phyloP scores from a whole-genome alignment of 2,888 invertebrate species.

The Drosophila birchii region DNA sequence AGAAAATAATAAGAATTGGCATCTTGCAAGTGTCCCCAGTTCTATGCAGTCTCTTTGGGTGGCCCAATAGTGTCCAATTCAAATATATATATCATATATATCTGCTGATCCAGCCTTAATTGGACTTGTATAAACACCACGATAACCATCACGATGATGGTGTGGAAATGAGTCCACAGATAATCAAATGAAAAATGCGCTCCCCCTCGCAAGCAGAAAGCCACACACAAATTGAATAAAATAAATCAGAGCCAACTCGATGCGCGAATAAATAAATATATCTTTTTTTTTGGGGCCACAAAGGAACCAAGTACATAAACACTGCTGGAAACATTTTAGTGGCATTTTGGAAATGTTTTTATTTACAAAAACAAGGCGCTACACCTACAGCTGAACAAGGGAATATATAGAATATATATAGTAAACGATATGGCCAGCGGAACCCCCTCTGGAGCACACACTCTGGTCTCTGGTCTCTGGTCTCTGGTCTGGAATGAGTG shows the following conservation, averaged over 20 bases:
- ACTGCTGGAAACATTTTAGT: conserved; percentile 45
- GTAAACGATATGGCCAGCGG: background rate
- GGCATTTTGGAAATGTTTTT: conserved; percentile 48
- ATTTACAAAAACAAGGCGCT: conserved; percentile 43
- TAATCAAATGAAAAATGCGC: conserved; percentile 58
- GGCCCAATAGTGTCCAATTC: conserved; percentile 64
- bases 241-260: conserved; percentile 77
- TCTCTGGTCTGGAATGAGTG: conserved; percentile 38
- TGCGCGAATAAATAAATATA: conserved; percentile 61
- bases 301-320: conserved; percentile 13
- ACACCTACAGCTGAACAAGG: background rate
- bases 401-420: background rate
- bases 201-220: conserved; percentile 55
- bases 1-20: background rate
- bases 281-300: conserved; percentile 51
- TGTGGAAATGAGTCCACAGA: conserved; percentile 42
- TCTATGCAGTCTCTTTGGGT: conserved; percentile 29
- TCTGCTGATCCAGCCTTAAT: conserved; percentile 70
- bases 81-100: background rate
- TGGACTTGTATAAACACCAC: conserved; percentile 64
- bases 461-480: background rate
- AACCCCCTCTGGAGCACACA: conserved; percentile 5
- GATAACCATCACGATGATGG: conserved; percentile 24
- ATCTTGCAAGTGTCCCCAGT: background rate
- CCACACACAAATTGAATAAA: conserved; percentile 72